Evolutionary conservation across 2,888 invertebrate genomes (phyloP).

Genomic region (Sinopyrophorus schimmeli): DNA sequence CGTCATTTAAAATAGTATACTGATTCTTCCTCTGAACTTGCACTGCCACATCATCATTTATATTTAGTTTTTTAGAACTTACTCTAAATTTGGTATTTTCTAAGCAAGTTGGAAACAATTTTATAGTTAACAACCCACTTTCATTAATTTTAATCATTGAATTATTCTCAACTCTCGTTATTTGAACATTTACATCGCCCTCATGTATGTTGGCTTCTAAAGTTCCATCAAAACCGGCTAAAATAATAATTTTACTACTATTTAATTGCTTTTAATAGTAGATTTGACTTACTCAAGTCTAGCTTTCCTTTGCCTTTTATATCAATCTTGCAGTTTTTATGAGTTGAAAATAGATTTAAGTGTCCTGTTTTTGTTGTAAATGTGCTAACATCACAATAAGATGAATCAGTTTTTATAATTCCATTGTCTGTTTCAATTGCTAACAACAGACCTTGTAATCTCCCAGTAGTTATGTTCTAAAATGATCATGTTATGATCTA

Average conservation of each 20-base stretch:
- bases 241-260: slow-evolving; percentile 28
- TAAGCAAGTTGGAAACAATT: slow-evolving; percentile 45
- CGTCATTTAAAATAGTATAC: not conserved
- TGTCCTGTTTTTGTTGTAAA: slow-evolving; percentile 44
- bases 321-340: slow-evolving; percentile 43
- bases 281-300: slow-evolving; percentile 43
- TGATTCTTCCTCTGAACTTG: not conserved
- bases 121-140: slow-evolving; percentile 44
- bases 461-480: slow-evolving; percentile 46
- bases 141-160: slow-evolving; percentile 45
- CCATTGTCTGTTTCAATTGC: slow-evolving; percentile 42
- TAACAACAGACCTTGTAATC: slow-evolving; percentile 44
- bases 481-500: slow-evolving; percentile 9
- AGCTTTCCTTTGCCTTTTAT: slow-evolving; percentile 43
- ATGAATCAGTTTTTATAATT: slow-evolving; percentile 43
- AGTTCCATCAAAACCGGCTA: slow-evolving; percentile 53
- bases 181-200: slow-evolving; percentile 47
- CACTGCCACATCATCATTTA: slow-evolving; percentile 30
- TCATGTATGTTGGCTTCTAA: slow-evolving; percentile 43
- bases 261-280: no score
- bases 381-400: slow-evolving; percentile 44
- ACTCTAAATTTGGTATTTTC: slow-evolving; percentile 42
- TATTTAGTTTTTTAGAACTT: slow-evolving; percentile 18
- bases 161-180: slow-evolving; percentile 46
- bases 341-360: slow-evolving; percentile 45